phyloP scores from a whole-genome alignment of 2,797 vertebrate species.

The Sternarchorhynchus goeldii region DNA sequence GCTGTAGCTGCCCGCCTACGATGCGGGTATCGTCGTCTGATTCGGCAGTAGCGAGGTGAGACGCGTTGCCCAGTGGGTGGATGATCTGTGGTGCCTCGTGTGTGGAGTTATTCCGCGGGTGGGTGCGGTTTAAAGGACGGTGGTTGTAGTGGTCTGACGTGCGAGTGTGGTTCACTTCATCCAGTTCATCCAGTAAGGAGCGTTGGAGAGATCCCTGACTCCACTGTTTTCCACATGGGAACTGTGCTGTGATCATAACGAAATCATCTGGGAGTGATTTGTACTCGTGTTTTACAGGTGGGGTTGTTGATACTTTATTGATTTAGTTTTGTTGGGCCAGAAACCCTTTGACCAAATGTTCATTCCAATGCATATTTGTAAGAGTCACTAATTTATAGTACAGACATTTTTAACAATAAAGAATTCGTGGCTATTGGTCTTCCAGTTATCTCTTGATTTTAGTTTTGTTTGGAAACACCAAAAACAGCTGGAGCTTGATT shows the following conservation, averaged over 20 bases:
- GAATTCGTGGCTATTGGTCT: too few species aligned
- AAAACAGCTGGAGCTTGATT: too few species aligned
- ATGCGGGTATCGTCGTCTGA: slow-evolving; percentile 54
- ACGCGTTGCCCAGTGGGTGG: not conserved
- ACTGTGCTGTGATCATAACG: slow-evolving; percentile 56
- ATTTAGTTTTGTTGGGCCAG: too few species aligned
- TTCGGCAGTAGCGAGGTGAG: not conserved
- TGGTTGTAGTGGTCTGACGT: not conserved
- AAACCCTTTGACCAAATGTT: too few species aligned
- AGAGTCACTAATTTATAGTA: too few species aligned
- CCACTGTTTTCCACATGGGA: slow-evolving; percentile 71
- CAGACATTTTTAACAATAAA: too few species aligned
- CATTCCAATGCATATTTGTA: too few species aligned
- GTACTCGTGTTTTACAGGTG: not conserved
- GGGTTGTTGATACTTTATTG: not conserved
- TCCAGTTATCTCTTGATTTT: too few species aligned
- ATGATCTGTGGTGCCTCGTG: not conserved
- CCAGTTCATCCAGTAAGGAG: slow-evolving; percentile 49
- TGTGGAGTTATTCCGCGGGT: slow-evolving; percentile 14
- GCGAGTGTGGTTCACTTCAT: slow-evolving; percentile 23
- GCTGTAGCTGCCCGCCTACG: slow-evolving; percentile 72
- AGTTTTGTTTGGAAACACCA: too few species aligned
- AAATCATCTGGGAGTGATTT: not conserved
- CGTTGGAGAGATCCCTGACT: not conserved
- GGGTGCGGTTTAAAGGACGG: slow-evolving; percentile 22